Evolutionary conservation across 92 coral and sea anemone genomes (phyloP), one percentile per base, ranked within the genome.

Genomic region (Porites lobata): DNA sequence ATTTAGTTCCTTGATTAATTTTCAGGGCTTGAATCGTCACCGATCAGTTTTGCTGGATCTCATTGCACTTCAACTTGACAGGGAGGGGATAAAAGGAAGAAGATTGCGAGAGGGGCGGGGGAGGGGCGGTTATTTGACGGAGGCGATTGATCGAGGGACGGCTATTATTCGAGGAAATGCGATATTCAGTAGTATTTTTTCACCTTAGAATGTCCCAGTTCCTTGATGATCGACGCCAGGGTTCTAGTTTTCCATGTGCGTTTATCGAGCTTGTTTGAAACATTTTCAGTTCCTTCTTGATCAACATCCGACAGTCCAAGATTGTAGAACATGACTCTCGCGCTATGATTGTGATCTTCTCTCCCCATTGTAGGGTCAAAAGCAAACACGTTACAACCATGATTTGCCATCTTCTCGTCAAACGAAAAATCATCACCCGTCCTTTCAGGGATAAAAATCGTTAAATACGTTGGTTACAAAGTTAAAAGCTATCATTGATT

Each of bases 351-450:
- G 58, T 96, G 95, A 79, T 90, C 96, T 8, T 75, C 90, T 24
- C 69, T 88, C 0, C 92, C 92, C 93, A 88, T 96, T n/a, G 98
- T 89, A 6, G 99, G 98, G 59, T 96, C 96, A 81, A 96, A 96
- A 20, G 99, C 93, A 73, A 24, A 96, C 70, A 96, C 99, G n/a
- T 84, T 72, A 75, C 99, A 96, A 18, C 99, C 99, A 65, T 89
- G 78, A 7, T 76, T 50, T 65, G 91, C 99, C 93, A 94, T 93
- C 20, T 91, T 86, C 17, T 96, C 99, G 78, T 96, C 99, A 80
- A 96, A 96, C 12, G 98, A 91, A 90, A 96, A 96, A 79, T 96
- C 98, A 58, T 93, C 90, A 52, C 89, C 94, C 50, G 89, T 96
- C 72, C 99, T 96, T 57, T 32, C 52, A 77, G 71, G 59, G 0